Base-by-base conservation (phyloP, 2,888 invertebrate species). In the Caenorhabditis sp. region DNA sequence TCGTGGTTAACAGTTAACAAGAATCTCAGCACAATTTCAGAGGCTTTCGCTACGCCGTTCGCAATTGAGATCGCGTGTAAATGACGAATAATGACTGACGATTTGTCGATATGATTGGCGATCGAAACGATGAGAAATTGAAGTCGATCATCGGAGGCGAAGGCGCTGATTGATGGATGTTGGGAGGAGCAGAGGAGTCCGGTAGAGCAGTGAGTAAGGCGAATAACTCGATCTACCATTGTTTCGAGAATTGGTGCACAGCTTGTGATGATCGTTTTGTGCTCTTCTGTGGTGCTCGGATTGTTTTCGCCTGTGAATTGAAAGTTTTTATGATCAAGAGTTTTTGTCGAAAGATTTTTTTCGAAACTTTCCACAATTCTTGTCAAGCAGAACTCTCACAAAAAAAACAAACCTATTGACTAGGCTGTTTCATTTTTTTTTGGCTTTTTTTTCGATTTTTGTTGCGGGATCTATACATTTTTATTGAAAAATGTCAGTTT, bases 31-130 rank as follows among this genome's bases (percentile, higher is more conserved):
- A 70, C 70, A 36, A 81, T 79, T 67, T 81, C 81, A 3, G 79
- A 76, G 0, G 75, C 77, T 66, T 81, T 81, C n/a, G 51, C n/a
- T 6, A 67, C 66, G 10, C 74, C 71, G 53, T 50, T 66, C 0
- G 78, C 65, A 21, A 79, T 69, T 0, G 79, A 62, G n/a, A 81
- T 68, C 1, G 77, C 69, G 49, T 81, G 79, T n/a, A 81, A 68
- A 64, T 81, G 79, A 2, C 76, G 71, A 12, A 79, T 65, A 1
- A 79, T 55, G 0, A 62, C 43, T 2, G 68, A 24, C 12, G 72
- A 58, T 51, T 75, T 62, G 8, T 62, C 65, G 0, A 36, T 8
- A n/a, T 69, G 53, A 8, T 21, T 57, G 14, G 50, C n/a, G n/a
- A 67, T 37, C 1, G 69, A 61, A 54, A 70, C 62, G 19, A 79